These are phyloP conservation scores for Coreoperca whiteheadi DNA, from an alignment of 2,113 vertebrate species.

Conservation along the genomic window DNA sequence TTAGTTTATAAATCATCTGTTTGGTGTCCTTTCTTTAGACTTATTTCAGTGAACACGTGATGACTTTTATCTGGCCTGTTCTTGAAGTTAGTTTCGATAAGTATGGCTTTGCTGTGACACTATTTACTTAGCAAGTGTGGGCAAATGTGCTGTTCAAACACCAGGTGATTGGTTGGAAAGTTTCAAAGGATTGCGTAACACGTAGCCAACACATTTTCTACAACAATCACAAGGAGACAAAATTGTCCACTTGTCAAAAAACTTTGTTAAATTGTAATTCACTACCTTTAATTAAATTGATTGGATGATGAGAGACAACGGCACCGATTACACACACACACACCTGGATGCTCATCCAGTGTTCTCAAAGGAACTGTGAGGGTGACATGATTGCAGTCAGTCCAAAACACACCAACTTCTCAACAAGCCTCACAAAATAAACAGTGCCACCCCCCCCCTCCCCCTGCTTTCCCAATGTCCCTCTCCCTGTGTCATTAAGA, in stretches of 20 bases:
- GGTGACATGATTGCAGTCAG: slow-evolving; percentile 45
- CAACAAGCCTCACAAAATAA: slow-evolving; percentile 68
- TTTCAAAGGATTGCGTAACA: slow-evolving; percentile 66
- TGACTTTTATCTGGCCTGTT: slow-evolving; percentile 58
- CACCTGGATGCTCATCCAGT: slow-evolving; percentile 17
- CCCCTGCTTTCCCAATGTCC: slow-evolving; percentile 56
- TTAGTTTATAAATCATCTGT: slow-evolving; percentile 16
- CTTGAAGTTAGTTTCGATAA: slow-evolving; percentile 63
- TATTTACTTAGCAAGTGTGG: slow-evolving; percentile 84
- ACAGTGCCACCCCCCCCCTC: slow-evolving; percentile 55
- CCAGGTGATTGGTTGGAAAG: slow-evolving; percentile 74
- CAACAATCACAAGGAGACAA: neutral
- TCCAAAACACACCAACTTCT: slow-evolving; percentile 63
- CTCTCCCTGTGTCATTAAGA: slow-evolving; percentile 77
- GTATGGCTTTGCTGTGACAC: slow-evolving; percentile 58
- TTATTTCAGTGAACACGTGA: slow-evolving; percentile 32
- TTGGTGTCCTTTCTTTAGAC: slow-evolving; percentile 16
- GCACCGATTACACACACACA: slow-evolving; percentile 17
- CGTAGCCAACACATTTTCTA: slow-evolving; percentile 3
- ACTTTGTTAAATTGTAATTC: neutral
- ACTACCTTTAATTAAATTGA: slow-evolving; percentile 7
- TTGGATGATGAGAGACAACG: neutral
- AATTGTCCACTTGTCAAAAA: neutral
- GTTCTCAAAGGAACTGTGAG: slow-evolving; percentile 46
- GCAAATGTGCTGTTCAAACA: slow-evolving; percentile 80